phyloP scores from a whole-genome alignment of 2,797 vertebrate species.

The Buceros bicornis region DNA sequence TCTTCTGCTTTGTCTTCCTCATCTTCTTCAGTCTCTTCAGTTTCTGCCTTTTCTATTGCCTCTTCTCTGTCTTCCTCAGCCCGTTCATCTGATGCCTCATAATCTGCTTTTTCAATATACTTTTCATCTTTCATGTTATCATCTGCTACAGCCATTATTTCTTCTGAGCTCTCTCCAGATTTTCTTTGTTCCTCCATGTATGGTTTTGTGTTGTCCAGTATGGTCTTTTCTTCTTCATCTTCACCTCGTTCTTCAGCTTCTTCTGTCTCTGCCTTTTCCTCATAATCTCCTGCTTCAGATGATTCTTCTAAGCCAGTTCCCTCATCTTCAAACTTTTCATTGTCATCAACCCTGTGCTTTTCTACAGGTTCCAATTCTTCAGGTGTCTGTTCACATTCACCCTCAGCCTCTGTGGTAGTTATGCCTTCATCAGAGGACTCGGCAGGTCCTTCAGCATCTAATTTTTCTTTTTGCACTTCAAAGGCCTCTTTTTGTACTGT shows the following conservation, averaged over 20 bases:
- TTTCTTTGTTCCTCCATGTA: slow-evolving; percentile 38
- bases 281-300: slow-evolving; percentile 90
- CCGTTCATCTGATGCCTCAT: slow-evolving; percentile 73
- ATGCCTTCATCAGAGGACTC: slow-evolving; percentile 95
- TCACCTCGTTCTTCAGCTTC: slow-evolving; percentile 88
- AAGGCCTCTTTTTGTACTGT: slow-evolving; percentile 81
- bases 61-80: slow-evolving; percentile 81
- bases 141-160: slow-evolving; percentile 55
- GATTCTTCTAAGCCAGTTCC: slow-evolving; percentile 93
- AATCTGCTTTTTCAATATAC: slow-evolving; percentile 75
- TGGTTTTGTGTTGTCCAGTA: background rate
- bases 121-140: slow-evolving; percentile 48
- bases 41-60: slow-evolving; percentile 78
- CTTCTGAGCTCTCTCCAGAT: slow-evolving; percentile 57
- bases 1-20: slow-evolving; percentile 80
- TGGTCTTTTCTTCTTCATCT: slow-evolving; percentile 72
- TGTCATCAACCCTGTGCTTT: slow-evolving; percentile 85
- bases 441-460: slow-evolving; percentile 81
- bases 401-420: slow-evolving; percentile 93
- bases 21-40: slow-evolving; percentile 80
- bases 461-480: slow-evolving; percentile 86
- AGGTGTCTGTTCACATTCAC: slow-evolving; percentile 89
- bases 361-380: slow-evolving; percentile 87
- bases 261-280: slow-evolving; percentile 93
- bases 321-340: slow-evolving; percentile 94